Evolutionary conservation across 2,797 vertebrate species (phyloP).

Genomic region (Heterohyrax brucei): DNA sequence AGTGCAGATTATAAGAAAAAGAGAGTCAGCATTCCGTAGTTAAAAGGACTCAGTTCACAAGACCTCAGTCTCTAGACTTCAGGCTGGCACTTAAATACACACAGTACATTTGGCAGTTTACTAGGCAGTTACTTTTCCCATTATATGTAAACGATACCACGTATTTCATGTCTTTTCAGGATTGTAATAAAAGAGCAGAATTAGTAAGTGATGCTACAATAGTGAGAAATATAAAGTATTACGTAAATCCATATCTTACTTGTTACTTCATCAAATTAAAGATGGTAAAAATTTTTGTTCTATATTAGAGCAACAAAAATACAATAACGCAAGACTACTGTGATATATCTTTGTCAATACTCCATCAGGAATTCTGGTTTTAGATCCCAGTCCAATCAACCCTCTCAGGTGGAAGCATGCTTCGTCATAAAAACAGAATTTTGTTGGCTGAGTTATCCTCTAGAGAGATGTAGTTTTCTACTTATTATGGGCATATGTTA

Average conservation of each 20-base stretch:
- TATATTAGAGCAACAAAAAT: background rate
- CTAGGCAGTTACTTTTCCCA: background rate
- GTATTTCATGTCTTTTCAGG: background rate
- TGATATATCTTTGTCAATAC: background rate
- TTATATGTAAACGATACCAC: background rate
- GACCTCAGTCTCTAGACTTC: background rate
- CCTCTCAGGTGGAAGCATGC: slow-evolving; percentile 51
- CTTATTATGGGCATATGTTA: slow-evolving; percentile 73
- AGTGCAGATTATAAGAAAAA: background rate
- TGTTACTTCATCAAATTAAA: slow-evolving; percentile 16
- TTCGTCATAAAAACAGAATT: slow-evolving; percentile 76
- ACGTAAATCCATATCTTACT: background rate
- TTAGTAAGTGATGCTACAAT: background rate
- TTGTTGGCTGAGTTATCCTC: slow-evolving; percentile 64
- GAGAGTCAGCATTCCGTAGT: background rate
- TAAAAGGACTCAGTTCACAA: background rate
- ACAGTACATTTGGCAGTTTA: background rate
- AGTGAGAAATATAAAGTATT: background rate
- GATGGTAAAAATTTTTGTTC: background rate
- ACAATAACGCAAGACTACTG: background rate
- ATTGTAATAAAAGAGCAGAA: background rate
- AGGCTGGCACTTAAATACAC: background rate
- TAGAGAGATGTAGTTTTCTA: slow-evolving; percentile 39
- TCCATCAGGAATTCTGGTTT: background rate
- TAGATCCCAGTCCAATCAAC: background rate